Base-by-base conservation (phyloP, 1,140 invertebrate species). In the Venustaconcha ellipsiformis region DNA sequence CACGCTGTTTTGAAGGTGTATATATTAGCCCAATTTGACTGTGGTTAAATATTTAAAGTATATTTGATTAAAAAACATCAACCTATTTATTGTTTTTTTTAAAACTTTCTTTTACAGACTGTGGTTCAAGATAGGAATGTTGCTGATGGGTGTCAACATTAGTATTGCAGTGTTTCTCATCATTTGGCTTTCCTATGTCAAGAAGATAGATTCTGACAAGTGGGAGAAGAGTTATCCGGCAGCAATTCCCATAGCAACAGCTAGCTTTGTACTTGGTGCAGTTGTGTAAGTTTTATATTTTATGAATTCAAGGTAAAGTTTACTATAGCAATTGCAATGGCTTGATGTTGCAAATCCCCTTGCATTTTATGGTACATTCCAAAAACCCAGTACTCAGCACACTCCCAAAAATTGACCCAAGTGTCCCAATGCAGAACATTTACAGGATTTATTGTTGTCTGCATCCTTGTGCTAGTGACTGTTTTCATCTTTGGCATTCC, bases 231-330 rank as follows among this genome's bases (percentile, higher is more conserved):
- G 58, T 17, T 88, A 87, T 75, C 88, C 89, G 14, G 72, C 80
- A 20, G 84, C 84, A 18, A 88, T 90, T 60, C 89, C 89, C 12
- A 78, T 89, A 57, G 88, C 89, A 2, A 88, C 89, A 37, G 88
- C 80, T 18, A 71, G 76, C 14, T 90, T 88, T 78, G 77, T 88
- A 37, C 30, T 86, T 62, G 88, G 88, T 57, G 82, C 82, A 23
- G 78, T 89, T 62, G 85, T 84, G 89, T 90, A 84, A 84, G 84
- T 82, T 58, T 69, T 3, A 23, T 18, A 48, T 48, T 48, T 48
- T 48, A 48, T 48, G 37, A 11, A 6, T 48, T 48, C 37, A 48
- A 48, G 37, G 37, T 48, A 48, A 48, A 48, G 37, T 48, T 48
- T 6, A 48, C 37, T 48, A 48, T 0, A 48, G 64, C 64, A 15